A percentile compares a stretch with the other conserved stretches of the same genome.
These are phyloP conservation scores for Carollia perspicillata DNA, from an alignment of 2,113 vertebrate genomes.

Conservation along the genomic window DNA sequence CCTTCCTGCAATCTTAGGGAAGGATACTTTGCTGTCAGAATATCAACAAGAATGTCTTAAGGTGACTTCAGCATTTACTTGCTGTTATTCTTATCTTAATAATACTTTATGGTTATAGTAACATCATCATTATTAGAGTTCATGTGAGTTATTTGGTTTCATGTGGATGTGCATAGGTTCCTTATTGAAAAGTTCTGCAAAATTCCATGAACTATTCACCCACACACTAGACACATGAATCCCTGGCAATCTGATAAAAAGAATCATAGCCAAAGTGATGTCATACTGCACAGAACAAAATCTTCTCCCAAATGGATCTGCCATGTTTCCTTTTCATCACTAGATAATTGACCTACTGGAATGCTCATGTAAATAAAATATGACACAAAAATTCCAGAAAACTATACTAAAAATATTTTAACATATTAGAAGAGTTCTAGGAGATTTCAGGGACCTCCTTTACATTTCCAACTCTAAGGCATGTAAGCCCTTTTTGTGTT, in stretches of 20 bases:
- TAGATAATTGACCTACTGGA: not conserved
- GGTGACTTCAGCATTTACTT: not conserved
- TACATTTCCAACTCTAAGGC: not conserved
- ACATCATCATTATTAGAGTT: not conserved
- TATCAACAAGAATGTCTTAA: not conserved
- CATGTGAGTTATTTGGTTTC: not conserved
- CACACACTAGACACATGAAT: not conserved
- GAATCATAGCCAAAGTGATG: not conserved
- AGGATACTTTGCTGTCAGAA: not conserved
- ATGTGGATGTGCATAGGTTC: not conserved
- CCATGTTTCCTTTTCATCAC: not conserved
- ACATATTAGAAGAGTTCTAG: not conserved
- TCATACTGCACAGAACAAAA: not conserved
- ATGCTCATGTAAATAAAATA: not conserved
- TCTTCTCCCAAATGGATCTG: not conserved
- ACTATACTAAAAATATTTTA: not conserved
- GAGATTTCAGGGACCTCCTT: not conserved
- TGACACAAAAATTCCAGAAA: not conserved
- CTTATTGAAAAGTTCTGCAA: not conserved
- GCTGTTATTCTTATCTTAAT: not conserved
- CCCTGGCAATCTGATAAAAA: not conserved
- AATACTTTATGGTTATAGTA: not conserved
- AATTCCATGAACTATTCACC: not conserved
- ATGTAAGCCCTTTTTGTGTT: not conserved
- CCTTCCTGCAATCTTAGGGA: not conserved